Conservation (phyloP, 2,113 vertebrate genomes). For the Pogona vitticeps region DNA sequence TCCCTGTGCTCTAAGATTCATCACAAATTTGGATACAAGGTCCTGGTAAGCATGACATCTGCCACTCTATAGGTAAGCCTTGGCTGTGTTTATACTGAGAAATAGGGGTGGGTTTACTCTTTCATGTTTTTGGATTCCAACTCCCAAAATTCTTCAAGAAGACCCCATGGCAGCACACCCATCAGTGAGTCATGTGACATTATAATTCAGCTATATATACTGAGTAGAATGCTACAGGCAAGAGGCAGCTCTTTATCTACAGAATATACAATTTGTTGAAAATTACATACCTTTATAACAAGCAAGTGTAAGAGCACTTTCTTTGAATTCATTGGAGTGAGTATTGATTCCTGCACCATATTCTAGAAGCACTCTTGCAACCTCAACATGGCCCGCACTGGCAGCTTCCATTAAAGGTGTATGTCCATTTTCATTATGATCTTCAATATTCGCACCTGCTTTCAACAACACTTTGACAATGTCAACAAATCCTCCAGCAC, state of each 20-base stretch:
- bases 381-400: conserved; percentile 96
- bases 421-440: conserved; percentile 99
- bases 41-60: too few relatives aligned
- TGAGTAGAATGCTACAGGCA: background rate
- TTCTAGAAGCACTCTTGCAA: conserved; percentile 95
- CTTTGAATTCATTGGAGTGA: conserved; percentile 99
- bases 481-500: conserved; percentile 97
- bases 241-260: background rate
- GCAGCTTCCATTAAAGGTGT: conserved; percentile 99
- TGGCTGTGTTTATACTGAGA: too few relatives aligned
- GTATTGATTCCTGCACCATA: conserved; percentile 99
- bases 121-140: too few relatives aligned
- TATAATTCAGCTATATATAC: background rate
- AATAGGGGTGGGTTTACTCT: too few relatives aligned
- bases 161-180: too few relatives aligned
- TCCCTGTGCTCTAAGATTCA: too few relatives aligned
- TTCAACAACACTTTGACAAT: conserved; percentile 97
- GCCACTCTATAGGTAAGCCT: too few relatives aligned
- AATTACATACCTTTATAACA: conserved; percentile 94
- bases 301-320: conserved; percentile 97
- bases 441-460: conserved; percentile 98
- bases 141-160: too few relatives aligned
- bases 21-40: too few relatives aligned
- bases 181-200: background rate
- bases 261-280: background rate